Percentiles rank a stretch among this genome's conserved stretches.
Evolutionary conservation across 2,888 invertebrate genomes (phyloP).

Genomic region (Lasioglossum malachurum): DNA sequence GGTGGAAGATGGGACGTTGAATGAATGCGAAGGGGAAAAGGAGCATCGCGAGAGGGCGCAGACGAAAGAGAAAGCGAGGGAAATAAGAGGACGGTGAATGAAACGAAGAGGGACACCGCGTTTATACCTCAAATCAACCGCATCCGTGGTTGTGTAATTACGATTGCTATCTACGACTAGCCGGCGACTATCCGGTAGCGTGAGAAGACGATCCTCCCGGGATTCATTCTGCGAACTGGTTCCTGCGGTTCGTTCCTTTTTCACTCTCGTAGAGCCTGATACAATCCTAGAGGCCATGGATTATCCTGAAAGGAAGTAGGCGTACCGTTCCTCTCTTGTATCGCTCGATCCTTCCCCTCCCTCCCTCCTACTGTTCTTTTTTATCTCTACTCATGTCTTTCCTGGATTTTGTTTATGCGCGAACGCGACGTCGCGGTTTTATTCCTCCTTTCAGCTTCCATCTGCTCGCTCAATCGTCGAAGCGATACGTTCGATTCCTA

Average conservation of each 20-base stretch:
- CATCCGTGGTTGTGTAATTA: conserved; percentile 57
- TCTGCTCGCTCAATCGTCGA: not conserved
- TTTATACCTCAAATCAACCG: conserved; percentile 49
- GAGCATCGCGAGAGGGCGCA: conserved; percentile 10
- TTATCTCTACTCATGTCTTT: conserved; percentile 11
- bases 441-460: not conserved
- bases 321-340: conserved; percentile 27
- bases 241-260: conserved; percentile 49
- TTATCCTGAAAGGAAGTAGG: conserved; percentile 62
- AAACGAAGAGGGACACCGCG: conserved; percentile 20
- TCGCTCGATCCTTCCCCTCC: conserved; percentile 2
- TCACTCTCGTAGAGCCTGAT: conserved; percentile 21
- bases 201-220: conserved; percentile 61
- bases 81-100: conserved; percentile 42
- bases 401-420: conserved; percentile 39
- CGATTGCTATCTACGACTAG: conserved; percentile 64
- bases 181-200: conserved; percentile 61
- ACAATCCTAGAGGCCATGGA: conserved; percentile 46
- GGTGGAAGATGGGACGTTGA: not conserved
- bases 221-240: conserved; percentile 62
- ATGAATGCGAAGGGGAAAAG: conserved; percentile 24
- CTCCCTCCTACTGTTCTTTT: not conserved
- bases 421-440: conserved; percentile 17
- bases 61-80: conserved; percentile 27
- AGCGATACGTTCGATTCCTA: conserved; percentile 3